Evolutionary conservation across 2,888 invertebrate species (phyloP), one percentile per base, ranked within the genome.

Genomic region (Iselma pallidipennis): DNA sequence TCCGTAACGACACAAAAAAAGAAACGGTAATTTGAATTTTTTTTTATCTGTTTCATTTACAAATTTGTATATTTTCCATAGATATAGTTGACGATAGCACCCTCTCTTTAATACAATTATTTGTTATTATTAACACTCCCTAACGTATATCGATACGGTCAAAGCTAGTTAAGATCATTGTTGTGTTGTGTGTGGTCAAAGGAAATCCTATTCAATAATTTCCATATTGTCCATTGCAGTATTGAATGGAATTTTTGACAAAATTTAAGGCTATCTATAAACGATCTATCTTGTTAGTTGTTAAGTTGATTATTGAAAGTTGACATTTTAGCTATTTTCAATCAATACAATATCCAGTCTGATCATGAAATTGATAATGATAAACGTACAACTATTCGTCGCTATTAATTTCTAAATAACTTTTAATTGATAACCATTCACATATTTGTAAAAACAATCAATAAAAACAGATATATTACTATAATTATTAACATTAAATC

Each of bases 201-300:
- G 7, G 54, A 59, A 21, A 48, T 53, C 26, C 60, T 56, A 68
- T 65, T 69, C 66, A 68, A 51, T 45, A 19, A 61, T 63, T 63
- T 59, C 57, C 37, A 52, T 61, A 45, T 45, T n/a, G n/a, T n/a
- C n/a, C n/a, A 10, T 19, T 45, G 45, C 19, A 1, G 7, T 45
- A 61, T 56, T 59, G 56, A 58, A 59, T 45, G 42, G 57, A 59
- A 55, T 50, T 58, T 61, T 69, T 67, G 68, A 67, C 66, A 66
- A 65, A 66, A 61, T 70, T 65, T 67, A 61, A 66, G 70, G 55
- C 71, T 65, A 74, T 74, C 72, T 68, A 65, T 69, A 69, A 72
- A 59, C 71, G 66, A 75, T 75, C 73, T 67, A 67, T 76, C 74
- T 74, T 74, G 70, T 69, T 45, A 72, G 71, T 72, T 74, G 19